These are phyloP conservation scores for Gymnarchus niloticus DNA, from an alignment of 2,113 vertebrate species.

Conservation along the genomic window DNA sequence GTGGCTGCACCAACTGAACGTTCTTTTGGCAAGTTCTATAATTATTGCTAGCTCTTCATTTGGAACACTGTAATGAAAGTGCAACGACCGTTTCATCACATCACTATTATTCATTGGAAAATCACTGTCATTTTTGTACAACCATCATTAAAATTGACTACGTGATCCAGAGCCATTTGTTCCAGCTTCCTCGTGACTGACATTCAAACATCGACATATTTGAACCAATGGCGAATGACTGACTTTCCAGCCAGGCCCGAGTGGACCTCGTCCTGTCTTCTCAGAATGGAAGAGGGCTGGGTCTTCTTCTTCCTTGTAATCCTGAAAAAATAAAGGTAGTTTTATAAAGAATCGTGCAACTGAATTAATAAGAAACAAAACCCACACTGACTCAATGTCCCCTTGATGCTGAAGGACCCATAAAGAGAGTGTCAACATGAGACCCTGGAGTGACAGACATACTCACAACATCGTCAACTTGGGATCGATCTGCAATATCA, in stretches of 20 bases:
- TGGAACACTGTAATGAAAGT: not conserved
- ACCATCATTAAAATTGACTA: not conserved
- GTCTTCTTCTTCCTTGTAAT: slow-evolving; percentile 60
- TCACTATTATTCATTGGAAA: not conserved
- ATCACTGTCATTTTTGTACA: not conserved
- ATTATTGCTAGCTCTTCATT: too few relatives aligned
- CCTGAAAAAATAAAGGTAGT: slow-evolving; percentile 32
- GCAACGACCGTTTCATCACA: not conserved
- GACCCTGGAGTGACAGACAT: not conserved
- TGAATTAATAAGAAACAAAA: not conserved
- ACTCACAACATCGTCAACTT: slow-evolving; percentile 48
- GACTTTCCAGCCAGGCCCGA: slow-evolving; percentile 60
- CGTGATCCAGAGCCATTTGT: not conserved
- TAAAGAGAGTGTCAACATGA: not conserved
- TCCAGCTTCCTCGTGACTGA: not conserved
- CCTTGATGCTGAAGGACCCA: not conserved
- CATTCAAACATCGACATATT: not conserved
- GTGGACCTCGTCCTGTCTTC: slow-evolving; percentile 56
- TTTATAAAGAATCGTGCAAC: not conserved
- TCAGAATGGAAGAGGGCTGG: slow-evolving; percentile 53
- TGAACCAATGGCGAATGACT: not conserved
- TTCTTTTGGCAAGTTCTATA: not conserved
- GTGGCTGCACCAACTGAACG: too few relatives aligned
- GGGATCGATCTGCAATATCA: slow-evolving; percentile 48
- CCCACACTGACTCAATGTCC: not conserved